Evolutionary conservation across 2,797 vertebrate species (phyloP).

Genomic region (Octomys mimax): DNA sequence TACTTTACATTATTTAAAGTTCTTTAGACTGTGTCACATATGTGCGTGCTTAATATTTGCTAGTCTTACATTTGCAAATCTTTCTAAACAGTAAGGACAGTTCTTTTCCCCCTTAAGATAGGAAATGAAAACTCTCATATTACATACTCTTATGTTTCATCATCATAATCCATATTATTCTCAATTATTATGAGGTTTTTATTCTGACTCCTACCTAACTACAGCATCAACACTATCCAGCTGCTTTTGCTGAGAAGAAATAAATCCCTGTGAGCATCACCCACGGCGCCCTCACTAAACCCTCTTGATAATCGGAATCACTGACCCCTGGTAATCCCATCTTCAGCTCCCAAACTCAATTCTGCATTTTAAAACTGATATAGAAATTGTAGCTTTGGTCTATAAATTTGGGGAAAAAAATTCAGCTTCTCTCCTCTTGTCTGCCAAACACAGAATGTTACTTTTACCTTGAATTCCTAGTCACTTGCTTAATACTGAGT

Average conservation of each 20-base stretch:
- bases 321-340: not conserved
- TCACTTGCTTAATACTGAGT: not conserved
- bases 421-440: not conserved
- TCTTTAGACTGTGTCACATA: not conserved
- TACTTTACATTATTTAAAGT: not conserved
- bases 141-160: not conserved
- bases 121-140: not conserved
- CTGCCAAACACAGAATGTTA: not conserved
- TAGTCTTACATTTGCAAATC: not conserved
- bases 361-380: not conserved
- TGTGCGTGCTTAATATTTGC: not conserved
- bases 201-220: not conserved
- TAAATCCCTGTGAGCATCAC: not conserved
- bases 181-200: not conserved
- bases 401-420: not conserved
- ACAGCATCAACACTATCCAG: not conserved
- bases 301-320: not conserved
- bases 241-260: not conserved
- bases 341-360: not conserved
- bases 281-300: not conserved
- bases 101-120: constrained; percentile 37
- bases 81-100: not conserved
- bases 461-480: constrained; percentile 13
- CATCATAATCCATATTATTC: not conserved
- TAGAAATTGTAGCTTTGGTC: not conserved